phyloP scores from a whole-genome alignment of 2,113 vertebrate species.

The Cranoglanis bouderius region DNA sequence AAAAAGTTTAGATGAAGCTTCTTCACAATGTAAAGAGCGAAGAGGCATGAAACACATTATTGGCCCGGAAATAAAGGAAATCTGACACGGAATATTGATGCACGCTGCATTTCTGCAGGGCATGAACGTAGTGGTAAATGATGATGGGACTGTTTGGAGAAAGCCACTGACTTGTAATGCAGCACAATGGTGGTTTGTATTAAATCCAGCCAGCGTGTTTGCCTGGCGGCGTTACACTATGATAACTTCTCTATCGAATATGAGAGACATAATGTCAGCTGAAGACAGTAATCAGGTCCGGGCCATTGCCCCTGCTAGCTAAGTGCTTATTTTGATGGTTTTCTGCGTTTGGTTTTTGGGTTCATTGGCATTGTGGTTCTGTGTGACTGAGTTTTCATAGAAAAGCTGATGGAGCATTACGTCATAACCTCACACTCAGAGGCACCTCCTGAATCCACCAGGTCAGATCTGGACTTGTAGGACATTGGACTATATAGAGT shows the following conservation, averaged over 20 bases:
- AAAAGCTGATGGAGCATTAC: conserved; percentile 41
- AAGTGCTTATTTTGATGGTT: conserved; percentile 54
- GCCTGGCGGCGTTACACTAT: conserved; percentile 48
- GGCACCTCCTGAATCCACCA: not conserved
- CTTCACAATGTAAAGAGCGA: not conserved
- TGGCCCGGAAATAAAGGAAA: not conserved
- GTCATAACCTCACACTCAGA: not conserved
- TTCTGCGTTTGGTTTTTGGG: conserved; percentile 42
- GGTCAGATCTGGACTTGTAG: conserved; percentile 4
- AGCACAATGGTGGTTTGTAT: conserved; percentile 42
- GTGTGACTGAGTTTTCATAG: conserved; percentile 40
- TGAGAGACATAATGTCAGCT: conserved; percentile 42
- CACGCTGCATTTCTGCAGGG: conserved; percentile 41
- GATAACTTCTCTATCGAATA: conserved; percentile 52
- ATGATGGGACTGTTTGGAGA: conserved; percentile 42
- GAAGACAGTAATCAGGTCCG: conserved; percentile 53
- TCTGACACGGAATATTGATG: conserved; percentile 26
- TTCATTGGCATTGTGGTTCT: conserved; percentile 40
- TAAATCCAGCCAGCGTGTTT: conserved; percentile 40
- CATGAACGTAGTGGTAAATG: conserved; percentile 10
- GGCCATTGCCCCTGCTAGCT: conserved; percentile 52
- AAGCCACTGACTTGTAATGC: conserved; percentile 47
- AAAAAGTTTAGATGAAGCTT: not conserved
- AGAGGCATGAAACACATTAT: conserved; percentile 16
- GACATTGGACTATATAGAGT: not conserved